These are phyloP conservation scores for Mya arenaria DNA, from an alignment of 1,140 invertebrate species.

Conservation along the genomic window DNA sequence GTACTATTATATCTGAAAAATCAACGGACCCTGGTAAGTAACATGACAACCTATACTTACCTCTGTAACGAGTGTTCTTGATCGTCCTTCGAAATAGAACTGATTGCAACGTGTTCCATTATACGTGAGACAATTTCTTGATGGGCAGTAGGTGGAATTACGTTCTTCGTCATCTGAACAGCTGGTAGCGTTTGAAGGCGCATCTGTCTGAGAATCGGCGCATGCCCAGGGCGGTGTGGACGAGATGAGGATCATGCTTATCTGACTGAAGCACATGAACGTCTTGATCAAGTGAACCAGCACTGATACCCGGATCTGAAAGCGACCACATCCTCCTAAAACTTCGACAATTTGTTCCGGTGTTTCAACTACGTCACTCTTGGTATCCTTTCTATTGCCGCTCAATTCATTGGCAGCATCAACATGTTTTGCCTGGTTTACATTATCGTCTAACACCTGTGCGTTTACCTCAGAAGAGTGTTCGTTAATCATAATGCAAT, in stretches of 20 bases:
- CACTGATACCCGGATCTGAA: slow-evolving; percentile 14
- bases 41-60: no score
- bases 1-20: no score
- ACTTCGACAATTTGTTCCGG: slow-evolving; percentile 28
- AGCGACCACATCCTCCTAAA: slow-evolving; percentile 33
- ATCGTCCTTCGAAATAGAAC: background rate
- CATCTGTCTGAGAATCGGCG: background rate
- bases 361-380: no score
- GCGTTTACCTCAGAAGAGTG: no score
- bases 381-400: no score
- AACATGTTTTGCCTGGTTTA: no score
- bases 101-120: slow-evolving; percentile 9
- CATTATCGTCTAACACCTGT: no score
- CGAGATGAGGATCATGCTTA: background rate
- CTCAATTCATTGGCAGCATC: no score
- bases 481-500: no score
- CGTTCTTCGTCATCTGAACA: background rate
- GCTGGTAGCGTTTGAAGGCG: background rate
- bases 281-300: slow-evolving; percentile 13
- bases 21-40: no score
- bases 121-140: background rate
- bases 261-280: slow-evolving; percentile 6
- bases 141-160: background rate
- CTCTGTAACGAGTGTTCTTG: slow-evolving; percentile 19
- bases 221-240: slow-evolving; percentile 21